phyloP scores from a whole-genome alignment of 2,113 vertebrate species.

The Diadophis punctatus region DNA sequence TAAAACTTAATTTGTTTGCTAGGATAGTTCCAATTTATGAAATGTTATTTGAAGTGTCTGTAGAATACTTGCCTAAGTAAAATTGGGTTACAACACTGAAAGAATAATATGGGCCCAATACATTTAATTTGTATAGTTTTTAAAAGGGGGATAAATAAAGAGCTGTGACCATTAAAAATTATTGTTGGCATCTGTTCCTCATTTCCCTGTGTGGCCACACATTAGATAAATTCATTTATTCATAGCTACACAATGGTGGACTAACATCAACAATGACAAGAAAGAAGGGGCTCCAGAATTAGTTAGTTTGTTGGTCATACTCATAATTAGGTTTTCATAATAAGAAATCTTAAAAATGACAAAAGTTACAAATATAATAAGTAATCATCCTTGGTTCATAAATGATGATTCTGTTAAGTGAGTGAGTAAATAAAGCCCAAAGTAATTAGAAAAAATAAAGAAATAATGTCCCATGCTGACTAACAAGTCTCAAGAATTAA shows the following conservation, averaged over 20 bases:
- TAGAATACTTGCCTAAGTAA: conserved; percentile 46
- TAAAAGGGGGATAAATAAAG: conserved; percentile 33
- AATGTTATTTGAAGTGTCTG: conserved; percentile 50
- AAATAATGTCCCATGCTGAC: background rate
- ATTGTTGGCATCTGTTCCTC: conserved; percentile 76
- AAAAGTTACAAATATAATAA: background rate
- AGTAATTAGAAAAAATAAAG: conserved; percentile 15
- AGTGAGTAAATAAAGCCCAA: background rate
- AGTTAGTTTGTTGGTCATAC: conserved; percentile 23
- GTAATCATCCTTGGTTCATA: conserved; percentile 19
- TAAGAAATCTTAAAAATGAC: conserved; percentile 9
- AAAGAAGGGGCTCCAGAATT: conserved; percentile 62
- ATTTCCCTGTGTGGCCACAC: conserved; percentile 61
- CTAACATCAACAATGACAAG: conserved; percentile 69
- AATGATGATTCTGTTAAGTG: background rate
- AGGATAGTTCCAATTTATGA: conserved; percentile 27
- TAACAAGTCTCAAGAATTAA: conserved; percentile 47
- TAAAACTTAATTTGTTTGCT: conserved; percentile 39
- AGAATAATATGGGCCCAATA: conserved; percentile 62
- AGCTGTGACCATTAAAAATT: conserved; percentile 67
- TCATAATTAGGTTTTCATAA: background rate
- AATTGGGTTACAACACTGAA: conserved; percentile 49
- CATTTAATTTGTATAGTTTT: conserved; percentile 65
- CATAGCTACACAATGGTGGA: conserved; percentile 55
- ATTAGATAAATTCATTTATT: conserved; percentile 67